These are phyloP conservation scores for Scolanthus callimorphus DNA, from an alignment of 92 coral and sea anemone genomes.

Conservation along the genomic window DNA sequence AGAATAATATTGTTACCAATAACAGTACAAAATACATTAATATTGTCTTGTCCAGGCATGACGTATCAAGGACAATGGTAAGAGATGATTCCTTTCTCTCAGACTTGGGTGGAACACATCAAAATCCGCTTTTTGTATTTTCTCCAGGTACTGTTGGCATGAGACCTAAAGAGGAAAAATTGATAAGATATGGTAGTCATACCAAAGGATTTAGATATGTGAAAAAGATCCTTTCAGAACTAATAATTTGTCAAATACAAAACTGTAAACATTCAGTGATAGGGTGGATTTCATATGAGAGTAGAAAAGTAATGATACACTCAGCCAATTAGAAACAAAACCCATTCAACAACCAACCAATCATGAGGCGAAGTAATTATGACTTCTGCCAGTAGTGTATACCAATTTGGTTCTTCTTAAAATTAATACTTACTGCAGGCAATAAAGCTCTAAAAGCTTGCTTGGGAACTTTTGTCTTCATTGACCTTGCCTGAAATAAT, in stretches of 20 bases:
- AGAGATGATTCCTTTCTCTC: conserved; percentile 69
- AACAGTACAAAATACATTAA: too few species aligned
- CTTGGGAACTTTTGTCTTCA: conserved; percentile 69
- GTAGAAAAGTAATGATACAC: neutral
- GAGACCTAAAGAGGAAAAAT: conserved; percentile 76
- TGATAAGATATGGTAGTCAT: too few species aligned
- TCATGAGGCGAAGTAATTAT: too few species aligned
- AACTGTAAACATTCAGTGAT: neutral
- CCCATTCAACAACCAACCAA: too few species aligned
- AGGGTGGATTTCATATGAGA: neutral
- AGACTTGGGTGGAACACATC: conserved; percentile 69
- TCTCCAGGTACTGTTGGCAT: conserved; percentile 66
- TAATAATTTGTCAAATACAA: too few species aligned
- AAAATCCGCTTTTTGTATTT: conserved; percentile 81
- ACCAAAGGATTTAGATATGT: too few species aligned
- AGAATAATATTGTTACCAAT: too few species aligned
- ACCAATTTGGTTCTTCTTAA: too few species aligned
- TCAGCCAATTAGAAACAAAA: neutral
- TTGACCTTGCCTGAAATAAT: conserved; percentile 65
- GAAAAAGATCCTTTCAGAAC: too few species aligned
- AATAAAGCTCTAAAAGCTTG: conserved; percentile 58
- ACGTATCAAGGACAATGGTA: conserved; percentile 65
- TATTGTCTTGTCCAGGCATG: conserved; percentile 65
- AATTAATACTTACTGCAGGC: conserved; percentile 70
- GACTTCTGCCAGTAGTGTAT: too few species aligned